phyloP scores from a whole-genome alignment of 2,113 vertebrate species.

The Micronisus gabar region DNA sequence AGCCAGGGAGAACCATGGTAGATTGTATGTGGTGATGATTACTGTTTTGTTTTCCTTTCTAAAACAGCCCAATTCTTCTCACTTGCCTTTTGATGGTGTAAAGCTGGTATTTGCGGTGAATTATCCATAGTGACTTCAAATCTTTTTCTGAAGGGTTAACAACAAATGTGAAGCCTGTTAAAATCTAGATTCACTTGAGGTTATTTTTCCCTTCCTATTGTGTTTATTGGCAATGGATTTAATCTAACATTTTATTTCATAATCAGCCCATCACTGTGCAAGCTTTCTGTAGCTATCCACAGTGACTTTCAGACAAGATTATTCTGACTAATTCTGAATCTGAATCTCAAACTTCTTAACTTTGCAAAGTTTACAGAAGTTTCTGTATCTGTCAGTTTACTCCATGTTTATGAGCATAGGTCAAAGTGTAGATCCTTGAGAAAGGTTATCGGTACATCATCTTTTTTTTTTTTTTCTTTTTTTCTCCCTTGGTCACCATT shows the following conservation, averaged over 20 bases:
- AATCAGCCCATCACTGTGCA: background rate
- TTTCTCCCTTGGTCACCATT: background rate
- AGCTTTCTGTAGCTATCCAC: background rate
- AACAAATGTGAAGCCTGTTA: background rate
- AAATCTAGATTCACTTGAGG: background rate
- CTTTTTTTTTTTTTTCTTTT: too few species aligned
- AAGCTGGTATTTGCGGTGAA: background rate
- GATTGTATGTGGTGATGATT: background rate
- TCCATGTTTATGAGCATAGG: background rate
- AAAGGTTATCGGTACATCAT: background rate
- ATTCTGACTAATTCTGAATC: background rate
- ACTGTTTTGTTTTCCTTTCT: background rate
- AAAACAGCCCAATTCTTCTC: background rate
- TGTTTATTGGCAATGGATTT: background rate
- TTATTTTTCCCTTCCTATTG: background rate
- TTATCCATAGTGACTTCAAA: background rate
- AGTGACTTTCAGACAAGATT: background rate
- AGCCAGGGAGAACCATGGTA: fast-evolving
- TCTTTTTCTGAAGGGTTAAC: background rate
- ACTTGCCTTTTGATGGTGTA: background rate
- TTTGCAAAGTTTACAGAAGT: background rate
- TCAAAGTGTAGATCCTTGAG: background rate
- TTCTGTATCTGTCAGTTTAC: background rate
- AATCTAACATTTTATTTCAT: background rate
- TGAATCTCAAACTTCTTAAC: background rate